Evolutionary conservation across 92 coral and sea anemone genomes (phyloP).

Genomic region (Epizoanthus scotinus): DNA sequence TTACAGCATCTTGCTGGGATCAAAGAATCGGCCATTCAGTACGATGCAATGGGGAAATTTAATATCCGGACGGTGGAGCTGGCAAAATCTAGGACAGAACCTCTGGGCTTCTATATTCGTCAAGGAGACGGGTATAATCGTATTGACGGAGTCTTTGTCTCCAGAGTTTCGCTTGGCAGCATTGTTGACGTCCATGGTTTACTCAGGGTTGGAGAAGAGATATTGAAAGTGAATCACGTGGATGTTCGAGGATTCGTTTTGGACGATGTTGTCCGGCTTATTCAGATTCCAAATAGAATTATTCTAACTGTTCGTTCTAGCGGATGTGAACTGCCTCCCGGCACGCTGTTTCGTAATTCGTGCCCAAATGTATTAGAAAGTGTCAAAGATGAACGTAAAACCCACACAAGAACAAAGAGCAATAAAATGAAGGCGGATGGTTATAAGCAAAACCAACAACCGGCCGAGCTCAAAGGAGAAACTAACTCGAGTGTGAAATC

Average conservation of each 20-base stretch:
- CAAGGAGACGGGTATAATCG: slow-evolving; percentile 73
- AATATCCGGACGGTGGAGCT: slow-evolving; percentile 69
- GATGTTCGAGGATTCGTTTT: slow-evolving; percentile 71
- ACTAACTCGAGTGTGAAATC: neutral
- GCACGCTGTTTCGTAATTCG: neutral
- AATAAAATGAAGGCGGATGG: slow-evolving; percentile 17
- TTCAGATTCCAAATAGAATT: slow-evolving; percentile 82
- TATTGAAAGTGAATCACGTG: slow-evolving; percentile 77
- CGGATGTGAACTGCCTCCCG: slow-evolving; percentile 23
- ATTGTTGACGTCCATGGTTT: slow-evolving; percentile 72
- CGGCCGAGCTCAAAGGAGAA: slow-evolving; percentile 6
- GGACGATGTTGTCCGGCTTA: slow-evolving; percentile 89
- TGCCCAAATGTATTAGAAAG: neutral
- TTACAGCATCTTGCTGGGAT: slow-evolving; percentile 38
- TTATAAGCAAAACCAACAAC: slow-evolving; percentile 37
- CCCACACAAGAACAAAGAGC: slow-evolving; percentile 31
- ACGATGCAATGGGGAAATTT: neutral
- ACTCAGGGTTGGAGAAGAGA: slow-evolving; percentile 88
- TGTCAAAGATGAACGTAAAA: slow-evolving; percentile 16
- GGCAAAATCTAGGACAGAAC: slow-evolving; percentile 62
- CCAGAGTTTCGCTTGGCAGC: slow-evolving; percentile 85
- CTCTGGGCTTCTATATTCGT: slow-evolving; percentile 90
- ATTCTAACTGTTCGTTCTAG: slow-evolving; percentile 58
- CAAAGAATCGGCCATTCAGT: slow-evolving; percentile 13
- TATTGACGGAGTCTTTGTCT: slow-evolving; percentile 79